Percentiles rank a stretch among this genome's conserved stretches.
Evolutionary conservation across 2,797 vertebrate genomes (phyloP).

Genomic region (Tamandua tetradactyla): DNA sequence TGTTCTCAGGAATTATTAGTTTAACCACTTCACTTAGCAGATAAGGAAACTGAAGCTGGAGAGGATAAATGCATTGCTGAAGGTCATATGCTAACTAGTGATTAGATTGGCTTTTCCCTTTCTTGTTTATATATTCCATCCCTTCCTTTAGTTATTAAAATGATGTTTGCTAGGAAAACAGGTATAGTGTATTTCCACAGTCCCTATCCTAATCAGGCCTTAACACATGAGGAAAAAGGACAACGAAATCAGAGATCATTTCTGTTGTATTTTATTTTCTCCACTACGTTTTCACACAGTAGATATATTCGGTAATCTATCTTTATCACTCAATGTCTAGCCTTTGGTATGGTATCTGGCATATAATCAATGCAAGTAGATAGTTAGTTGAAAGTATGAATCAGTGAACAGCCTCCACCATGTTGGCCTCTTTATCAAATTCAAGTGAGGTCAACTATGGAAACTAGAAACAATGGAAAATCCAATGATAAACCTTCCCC

Average conservation of each 20-base stretch:
- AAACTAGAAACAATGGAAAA: not conserved
- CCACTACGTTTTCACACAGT: not conserved
- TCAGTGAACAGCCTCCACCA: not conserved
- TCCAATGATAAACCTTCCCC: not conserved
- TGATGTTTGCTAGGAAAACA: not conserved
- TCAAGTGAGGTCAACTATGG: not conserved
- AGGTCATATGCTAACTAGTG: not conserved
- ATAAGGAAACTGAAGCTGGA: not conserved
- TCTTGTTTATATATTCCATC: not conserved
- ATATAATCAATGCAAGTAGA: not conserved
- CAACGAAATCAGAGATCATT: not conserved
- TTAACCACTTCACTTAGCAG: slow-evolving; percentile 31
- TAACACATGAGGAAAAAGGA: not conserved
- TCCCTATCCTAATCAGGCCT: not conserved
- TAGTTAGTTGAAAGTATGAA: not conserved
- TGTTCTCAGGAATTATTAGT: not conserved
- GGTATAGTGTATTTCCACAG: not conserved
- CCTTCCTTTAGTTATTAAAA: not conserved
- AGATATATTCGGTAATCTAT: not conserved
- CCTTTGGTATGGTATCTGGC: not conserved
- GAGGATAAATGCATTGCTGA: not conserved
- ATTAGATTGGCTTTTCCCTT: not conserved
- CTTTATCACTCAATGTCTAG: not conserved
- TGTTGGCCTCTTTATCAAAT: not conserved
- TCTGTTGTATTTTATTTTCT: not conserved